These are phyloP conservation scores for Poecile atricapillus DNA, from an alignment of 2,113 vertebrate genomes.

Conservation along the genomic window DNA sequence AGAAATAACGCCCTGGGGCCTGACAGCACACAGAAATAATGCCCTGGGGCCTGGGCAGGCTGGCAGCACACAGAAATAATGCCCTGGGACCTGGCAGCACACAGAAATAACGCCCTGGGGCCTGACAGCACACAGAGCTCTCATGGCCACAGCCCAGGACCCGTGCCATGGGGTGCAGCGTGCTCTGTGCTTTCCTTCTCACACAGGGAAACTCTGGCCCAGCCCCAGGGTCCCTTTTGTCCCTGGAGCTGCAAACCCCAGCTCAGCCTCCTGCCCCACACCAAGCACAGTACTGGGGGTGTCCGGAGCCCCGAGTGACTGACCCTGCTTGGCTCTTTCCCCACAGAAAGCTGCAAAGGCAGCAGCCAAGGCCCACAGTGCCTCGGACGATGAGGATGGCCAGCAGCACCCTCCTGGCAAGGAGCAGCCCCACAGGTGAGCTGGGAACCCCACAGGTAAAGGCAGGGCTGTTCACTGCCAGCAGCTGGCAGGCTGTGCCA, in stretches of 20 bases:
- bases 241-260: neutral
- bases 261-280: neutral
- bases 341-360: constrained; percentile 86
- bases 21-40: too few relatives aligned
- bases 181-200: neutral
- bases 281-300: fast-evolving
- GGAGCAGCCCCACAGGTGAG: constrained; percentile 88
- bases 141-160: neutral
- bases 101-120: too few relatives aligned
- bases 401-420: constrained; percentile 76
- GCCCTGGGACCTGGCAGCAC: neutral
- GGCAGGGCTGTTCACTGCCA: neutral
- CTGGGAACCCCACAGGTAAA: neutral
- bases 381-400: constrained; percentile 85
- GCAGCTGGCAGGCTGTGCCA: neutral
- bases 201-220: fast-evolving
- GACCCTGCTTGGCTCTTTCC: constrained; percentile 17
- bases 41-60: too few relatives aligned
- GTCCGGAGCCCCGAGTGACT: neutral
- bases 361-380: constrained; percentile 78
- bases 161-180: neutral
- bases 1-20: neutral
- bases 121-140: neutral
- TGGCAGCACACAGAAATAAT: too few relatives aligned
- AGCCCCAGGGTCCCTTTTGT: neutral